Conservation (phyloP, 2,797 vertebrate genomes). For the Podarcis lilfordi region DNA sequence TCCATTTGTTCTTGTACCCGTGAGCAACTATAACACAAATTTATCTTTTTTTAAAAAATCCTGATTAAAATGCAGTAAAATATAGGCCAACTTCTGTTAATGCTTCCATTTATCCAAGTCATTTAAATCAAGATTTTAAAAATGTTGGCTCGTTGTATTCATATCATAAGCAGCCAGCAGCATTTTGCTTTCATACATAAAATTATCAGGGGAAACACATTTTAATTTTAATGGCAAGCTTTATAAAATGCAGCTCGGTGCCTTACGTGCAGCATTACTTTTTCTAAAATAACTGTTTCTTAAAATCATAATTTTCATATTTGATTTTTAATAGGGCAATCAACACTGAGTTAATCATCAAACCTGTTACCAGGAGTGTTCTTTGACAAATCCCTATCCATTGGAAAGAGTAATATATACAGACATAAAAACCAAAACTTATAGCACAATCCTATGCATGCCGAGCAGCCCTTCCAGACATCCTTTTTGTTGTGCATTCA, state of each 20-base stretch:
- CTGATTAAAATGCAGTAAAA: slow-evolving; percentile 41
- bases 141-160: slow-evolving; percentile 19
- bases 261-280: not conserved
- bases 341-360: slow-evolving; percentile 15
- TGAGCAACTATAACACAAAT: not conserved
- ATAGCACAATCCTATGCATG: not conserved
- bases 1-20: slow-evolving; percentile 20
- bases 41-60: slow-evolving; percentile 8
- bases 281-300: not conserved
- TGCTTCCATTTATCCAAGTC: slow-evolving; percentile 28
- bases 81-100: slow-evolving; percentile 31
- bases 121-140: slow-evolving; percentile 33
- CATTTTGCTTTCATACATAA: slow-evolving; percentile 33
- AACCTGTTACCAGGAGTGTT: not conserved
- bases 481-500: too few relatives aligned
- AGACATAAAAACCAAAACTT: not conserved
- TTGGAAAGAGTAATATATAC: not conserved
- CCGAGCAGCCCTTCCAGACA: not conserved
- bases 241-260: slow-evolving; percentile 21
- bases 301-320: not conserved
- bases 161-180: slow-evolving; percentile 19
- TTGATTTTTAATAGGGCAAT: slow-evolving; percentile 22
- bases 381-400: not conserved
- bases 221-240: slow-evolving; percentile 31
- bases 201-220: slow-evolving; percentile 30